Conservation (phyloP, 2,797 vertebrate genomes). For the Eospalax fontanierii region DNA sequence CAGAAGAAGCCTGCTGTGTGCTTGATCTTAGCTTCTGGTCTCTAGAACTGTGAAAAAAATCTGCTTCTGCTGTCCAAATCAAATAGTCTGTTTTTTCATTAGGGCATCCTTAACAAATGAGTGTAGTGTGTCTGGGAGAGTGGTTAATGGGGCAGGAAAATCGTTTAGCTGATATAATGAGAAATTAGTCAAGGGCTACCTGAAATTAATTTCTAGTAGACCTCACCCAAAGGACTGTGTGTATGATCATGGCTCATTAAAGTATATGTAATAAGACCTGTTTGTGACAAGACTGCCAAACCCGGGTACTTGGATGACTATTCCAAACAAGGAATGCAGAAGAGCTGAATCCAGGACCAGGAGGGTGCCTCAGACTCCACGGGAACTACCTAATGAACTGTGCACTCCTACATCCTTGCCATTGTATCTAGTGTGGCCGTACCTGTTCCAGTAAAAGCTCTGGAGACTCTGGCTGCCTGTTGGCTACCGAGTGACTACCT, state of each 20-base stretch:
- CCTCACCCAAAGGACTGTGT: neutral
- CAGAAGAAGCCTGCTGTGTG: neutral
- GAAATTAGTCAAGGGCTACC: neutral
- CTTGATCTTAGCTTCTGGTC: neutral
- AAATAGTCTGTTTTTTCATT: neutral
- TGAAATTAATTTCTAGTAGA: conserved; percentile 19
- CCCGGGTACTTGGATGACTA: neutral
- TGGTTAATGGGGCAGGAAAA: neutral
- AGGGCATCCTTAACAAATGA: too few relatives aligned
- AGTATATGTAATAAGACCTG: neutral
- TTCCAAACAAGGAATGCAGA: neutral
- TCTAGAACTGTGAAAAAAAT: neutral
- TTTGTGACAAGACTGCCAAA: neutral
- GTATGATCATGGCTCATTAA: neutral
- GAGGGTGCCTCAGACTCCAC: too few relatives aligned
- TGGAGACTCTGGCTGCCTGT: neutral
- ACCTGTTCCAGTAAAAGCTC: neutral
- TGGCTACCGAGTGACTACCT: neutral
- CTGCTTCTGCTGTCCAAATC: neutral
- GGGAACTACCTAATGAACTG: neutral
- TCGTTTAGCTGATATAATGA: neutral
- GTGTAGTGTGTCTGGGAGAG: neutral
- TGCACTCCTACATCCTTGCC: neutral
- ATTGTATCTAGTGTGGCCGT: neutral
- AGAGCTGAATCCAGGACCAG: neutral